Evolutionary conservation across 2,888 invertebrate species (phyloP).

Genomic region (Cancer borealis): DNA sequence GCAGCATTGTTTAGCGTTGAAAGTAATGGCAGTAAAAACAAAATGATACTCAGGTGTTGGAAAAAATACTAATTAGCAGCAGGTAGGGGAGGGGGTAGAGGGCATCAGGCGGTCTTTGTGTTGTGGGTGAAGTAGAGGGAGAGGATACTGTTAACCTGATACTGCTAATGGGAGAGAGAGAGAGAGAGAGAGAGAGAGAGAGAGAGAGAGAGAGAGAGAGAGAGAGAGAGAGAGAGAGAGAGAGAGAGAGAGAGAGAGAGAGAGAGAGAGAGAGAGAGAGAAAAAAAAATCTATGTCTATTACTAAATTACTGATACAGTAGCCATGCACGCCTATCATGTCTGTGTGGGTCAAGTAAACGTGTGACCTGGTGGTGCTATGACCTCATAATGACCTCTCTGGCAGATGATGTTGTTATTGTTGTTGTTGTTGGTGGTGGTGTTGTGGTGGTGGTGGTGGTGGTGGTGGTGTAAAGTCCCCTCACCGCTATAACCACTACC

Average conservation of each 20-base stretch:
- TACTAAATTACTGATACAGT: no score
- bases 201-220: not conserved
- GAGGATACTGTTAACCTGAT: not conserved
- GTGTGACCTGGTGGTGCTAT: not conserved
- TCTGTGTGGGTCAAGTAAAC: not conserved
- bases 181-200: no score
- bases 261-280: conserved; percentile 16
- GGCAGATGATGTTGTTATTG: no score
- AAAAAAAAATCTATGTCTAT: not conserved
- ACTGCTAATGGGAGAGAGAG: not conserved
- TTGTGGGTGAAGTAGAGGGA: not conserved
- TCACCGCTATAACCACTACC: not conserved
- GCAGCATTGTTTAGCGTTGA: not conserved
- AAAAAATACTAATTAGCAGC: not conserved
- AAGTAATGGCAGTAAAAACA: not conserved
- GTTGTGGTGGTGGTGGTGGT: not conserved
- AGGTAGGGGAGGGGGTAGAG: not conserved
- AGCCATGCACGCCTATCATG: not conserved
- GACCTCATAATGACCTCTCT: not conserved
- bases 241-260: conserved; percentile 15
- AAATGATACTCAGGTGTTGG: not conserved
- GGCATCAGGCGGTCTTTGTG: not conserved
- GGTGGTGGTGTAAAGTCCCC: not conserved
- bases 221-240: conserved; percentile 20
- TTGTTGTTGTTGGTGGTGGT: not conserved